These are phyloP conservation scores for Aplysia californica DNA, from an alignment of 1,140 invertebrate genomes.

Conservation along the genomic window DNA sequence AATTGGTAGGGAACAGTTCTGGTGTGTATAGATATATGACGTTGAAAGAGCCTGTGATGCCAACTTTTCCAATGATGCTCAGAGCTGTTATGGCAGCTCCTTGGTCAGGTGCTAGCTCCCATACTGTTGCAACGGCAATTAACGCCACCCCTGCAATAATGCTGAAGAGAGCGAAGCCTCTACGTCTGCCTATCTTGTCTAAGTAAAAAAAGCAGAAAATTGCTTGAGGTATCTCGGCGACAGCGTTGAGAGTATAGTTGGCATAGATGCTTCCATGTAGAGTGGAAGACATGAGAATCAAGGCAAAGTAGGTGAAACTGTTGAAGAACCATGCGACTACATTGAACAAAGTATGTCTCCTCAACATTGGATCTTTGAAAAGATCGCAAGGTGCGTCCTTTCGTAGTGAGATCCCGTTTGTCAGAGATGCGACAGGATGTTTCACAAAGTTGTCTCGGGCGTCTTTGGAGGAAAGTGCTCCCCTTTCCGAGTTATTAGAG, in stretches of 20 bases:
- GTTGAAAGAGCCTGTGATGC: constrained; percentile 78
- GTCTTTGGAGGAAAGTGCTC: too few species aligned
- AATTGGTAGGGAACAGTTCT: constrained; percentile 54
- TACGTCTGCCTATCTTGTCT: constrained; percentile 15
- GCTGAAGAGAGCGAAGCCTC: neutral
- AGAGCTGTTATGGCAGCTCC: constrained; percentile 53
- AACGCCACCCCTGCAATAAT: too few species aligned
- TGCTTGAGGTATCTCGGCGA: constrained; percentile 79
- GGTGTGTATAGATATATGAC: constrained; percentile 52
- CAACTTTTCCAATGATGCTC: constrained; percentile 84
- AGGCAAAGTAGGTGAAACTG: constrained; percentile 73
- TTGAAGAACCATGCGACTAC: constrained; percentile 73
- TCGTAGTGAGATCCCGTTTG: too few species aligned
- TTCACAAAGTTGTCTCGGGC: too few species aligned
- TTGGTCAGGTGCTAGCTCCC: too few species aligned
- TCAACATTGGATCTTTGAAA: neutral
- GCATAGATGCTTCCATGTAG: constrained; percentile 48
- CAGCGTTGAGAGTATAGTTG: constrained; percentile 66
- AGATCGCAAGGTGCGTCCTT: neutral
- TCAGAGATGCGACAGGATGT: too few species aligned
- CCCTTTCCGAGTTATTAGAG: too few species aligned
- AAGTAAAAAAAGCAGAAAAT: constrained; percentile 27
- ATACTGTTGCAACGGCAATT: too few species aligned
- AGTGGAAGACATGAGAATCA: constrained; percentile 69
- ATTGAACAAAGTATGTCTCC: neutral